Base-by-base conservation (phyloP, 2,113 vertebrate species). In the Hydrolagus affinis region DNA sequence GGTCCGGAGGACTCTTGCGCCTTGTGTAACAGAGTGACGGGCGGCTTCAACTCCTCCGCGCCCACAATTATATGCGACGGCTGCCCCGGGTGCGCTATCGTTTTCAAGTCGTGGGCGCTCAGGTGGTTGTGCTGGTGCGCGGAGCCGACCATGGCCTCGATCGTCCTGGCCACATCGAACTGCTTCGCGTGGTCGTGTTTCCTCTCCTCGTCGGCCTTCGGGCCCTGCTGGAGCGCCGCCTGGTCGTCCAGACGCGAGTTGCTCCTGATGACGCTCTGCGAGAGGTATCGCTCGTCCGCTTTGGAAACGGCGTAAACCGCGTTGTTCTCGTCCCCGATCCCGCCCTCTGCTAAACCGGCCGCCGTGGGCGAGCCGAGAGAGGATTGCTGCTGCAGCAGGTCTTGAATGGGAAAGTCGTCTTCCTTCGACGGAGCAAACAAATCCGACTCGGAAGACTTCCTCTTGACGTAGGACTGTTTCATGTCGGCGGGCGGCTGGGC, bases 201-300 rank as follows among this genome's bases (percentile, higher is more conserved):
- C 86, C 93, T 93, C 88, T 96, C 96, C 83, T 95, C 94, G 83
- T 95, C 94, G 87, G 97, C 97, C 87, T 95, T 91, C 72, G 93
- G 89, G 44, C 91, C 93, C 88, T 94, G 91, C 87, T 91, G 21
- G 85, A 95, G 90, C 62, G 94, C 95, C 74, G 96, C 91, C 70
- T 96, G 96, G 83, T 98, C 96, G 87, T 97, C 96, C 69, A 97
- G 93, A 59, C 93, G 94, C 21, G 96, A 96, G 90, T 95, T 97
- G 90, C 95, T 98, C 90, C 96, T 94, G 87, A 97, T 98, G 10
- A 99, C 96, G n/a, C 96, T 97, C 89, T 97, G 97, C 85, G 95
- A 94, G 89, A 94, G 94, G 73, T 96, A 96, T 86, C 95, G 92
- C 88, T 97, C 96, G 60, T 97, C 96, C 90, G 95, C 92, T 92